These are phyloP conservation scores for Temnothorax curvispinosus DNA, from an alignment of 1,140 invertebrate genomes.

Conservation along the genomic window DNA sequence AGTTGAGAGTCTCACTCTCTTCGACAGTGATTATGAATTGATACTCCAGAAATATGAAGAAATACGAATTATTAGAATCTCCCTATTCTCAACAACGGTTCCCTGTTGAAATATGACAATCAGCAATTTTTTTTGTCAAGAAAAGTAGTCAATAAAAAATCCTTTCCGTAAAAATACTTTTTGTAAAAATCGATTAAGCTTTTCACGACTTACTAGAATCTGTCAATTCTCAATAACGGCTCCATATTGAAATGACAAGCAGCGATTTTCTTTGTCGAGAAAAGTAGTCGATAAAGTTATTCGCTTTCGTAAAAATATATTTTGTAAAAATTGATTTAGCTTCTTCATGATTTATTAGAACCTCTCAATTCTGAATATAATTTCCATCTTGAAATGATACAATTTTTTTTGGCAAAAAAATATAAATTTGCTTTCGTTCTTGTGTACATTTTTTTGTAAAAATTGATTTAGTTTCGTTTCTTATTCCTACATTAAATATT, in stretches of 20 bases:
- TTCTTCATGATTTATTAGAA: neutral
- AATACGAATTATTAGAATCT: too few relatives aligned
- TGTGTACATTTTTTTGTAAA: neutral
- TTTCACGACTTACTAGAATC: neutral
- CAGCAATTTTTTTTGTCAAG: slow-evolving; percentile 6
- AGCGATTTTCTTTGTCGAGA: neutral
- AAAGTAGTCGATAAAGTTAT: slow-evolving; percentile 1
- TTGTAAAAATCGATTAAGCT: neutral
- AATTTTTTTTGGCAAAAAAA: neutral
- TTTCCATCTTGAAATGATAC: too few relatives aligned
- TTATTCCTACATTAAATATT: neutral
- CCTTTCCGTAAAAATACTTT: neutral
- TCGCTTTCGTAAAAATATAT: neutral
- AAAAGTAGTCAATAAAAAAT: neutral
- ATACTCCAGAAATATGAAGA: slow-evolving; percentile 10
- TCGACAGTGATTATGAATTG: slow-evolving; percentile 42
- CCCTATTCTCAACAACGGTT: neutral
- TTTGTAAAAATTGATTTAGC: neutral
- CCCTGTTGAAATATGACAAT: too few relatives aligned
- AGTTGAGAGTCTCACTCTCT: slow-evolving; percentile 61
- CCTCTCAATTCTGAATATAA: neutral
- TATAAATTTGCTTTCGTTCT: neutral
- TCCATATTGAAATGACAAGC: neutral
- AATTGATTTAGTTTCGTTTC: neutral
- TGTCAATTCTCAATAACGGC: neutral